Base-by-base conservation (phyloP, 2,113 vertebrate species). In the Ellobius talpinus region DNA sequence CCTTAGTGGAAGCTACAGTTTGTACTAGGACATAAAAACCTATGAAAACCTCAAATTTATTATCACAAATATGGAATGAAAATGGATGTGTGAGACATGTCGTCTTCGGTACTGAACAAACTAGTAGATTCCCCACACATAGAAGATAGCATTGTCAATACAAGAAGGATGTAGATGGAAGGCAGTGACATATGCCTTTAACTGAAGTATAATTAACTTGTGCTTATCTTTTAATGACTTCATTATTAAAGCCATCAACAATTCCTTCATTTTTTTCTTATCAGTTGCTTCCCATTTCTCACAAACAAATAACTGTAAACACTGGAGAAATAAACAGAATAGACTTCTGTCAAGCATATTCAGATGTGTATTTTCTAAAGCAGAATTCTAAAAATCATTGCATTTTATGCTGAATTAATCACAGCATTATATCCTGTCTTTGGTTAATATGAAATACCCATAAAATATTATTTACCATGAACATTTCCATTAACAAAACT, bases 61-160 rank as follows among this genome's bases (percentile, higher is more conserved):
- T 68, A 4, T 7, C 0, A 24, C 21, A 42, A 47, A 8, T 26
- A 70, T 50, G 2, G 16, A 89, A 45, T 55, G 5, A 72, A 65
- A 33, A 1, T 12, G 5, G 4, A 1, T 4, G 2, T 26, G 4
- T 68, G 6, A 92, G 5, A 7, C 24, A 5, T 39, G 0, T 65
- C 26, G 63, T 29, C 52, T 72, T 87, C 50, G 7, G 7, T 61
- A 19, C 14, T 89, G 78, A 58, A 3, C 21, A 93, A 31, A 13
- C 45, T 70, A 24, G 2, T 7, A 47, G 11, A 73, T 61, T 72
- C 39, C 45, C 3, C 16, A 65, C 4, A 0, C 0, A 58, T 0
- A 88, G 36, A 39, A 63, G 16, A 77, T 24, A 45, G 0, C 19
- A 63, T n/a, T 36, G 1, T 3, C 36, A 55, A 50, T 73, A 58